These are phyloP conservation scores for Clarias laeviceps DNA, from an alignment of 2,797 vertebrate genomes.

Conservation along the genomic window DNA sequence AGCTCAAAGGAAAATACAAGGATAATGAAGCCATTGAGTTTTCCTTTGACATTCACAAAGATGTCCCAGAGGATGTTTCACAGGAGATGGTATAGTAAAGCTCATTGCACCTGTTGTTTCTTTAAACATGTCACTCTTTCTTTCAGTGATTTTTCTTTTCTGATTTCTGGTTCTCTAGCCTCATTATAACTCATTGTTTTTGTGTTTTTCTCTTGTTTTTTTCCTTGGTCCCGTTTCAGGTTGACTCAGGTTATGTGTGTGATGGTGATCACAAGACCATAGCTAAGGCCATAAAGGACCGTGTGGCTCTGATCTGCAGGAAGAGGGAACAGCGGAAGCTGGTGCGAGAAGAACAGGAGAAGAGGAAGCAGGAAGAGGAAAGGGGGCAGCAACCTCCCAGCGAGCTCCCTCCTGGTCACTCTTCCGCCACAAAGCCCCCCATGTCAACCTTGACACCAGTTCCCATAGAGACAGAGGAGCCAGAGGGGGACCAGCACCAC, in stretches of 20 bases:
- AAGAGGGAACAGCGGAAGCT: conserved; percentile 93
- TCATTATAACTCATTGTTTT: conserved; percentile 5
- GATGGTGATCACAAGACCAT: conserved; percentile 99
- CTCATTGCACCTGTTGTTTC: neutral
- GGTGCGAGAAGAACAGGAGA: conserved; percentile 94
- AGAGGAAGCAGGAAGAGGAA: conserved; percentile 85
- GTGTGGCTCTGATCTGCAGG: conserved; percentile 92
- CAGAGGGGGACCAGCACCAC: conserved; percentile 86
- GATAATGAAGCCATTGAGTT: conserved; percentile 99
- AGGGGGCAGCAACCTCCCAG: conserved; percentile 68
- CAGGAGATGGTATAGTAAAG: conserved; percentile 91
- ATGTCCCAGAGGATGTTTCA: conserved; percentile 94
- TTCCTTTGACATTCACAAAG: conserved; percentile 95
- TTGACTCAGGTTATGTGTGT: conserved; percentile 95
- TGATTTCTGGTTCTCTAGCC: neutral
- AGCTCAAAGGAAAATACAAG: conserved; percentile 98
- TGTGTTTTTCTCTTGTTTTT: neutral
- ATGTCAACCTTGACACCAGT: conserved; percentile 68
- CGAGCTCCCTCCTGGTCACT: conserved; percentile 59
- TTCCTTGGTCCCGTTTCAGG: conserved; percentile 69
- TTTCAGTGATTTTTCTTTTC: conserved; percentile 27
- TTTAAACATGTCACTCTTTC: neutral
- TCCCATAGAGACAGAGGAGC: conserved; percentile 87
- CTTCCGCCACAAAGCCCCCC: conserved; percentile 56
- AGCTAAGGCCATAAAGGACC: conserved; percentile 98